phyloP scores from a whole-genome alignment of 1,140 invertebrate species.

The Temnothorax nylanderi region DNA sequence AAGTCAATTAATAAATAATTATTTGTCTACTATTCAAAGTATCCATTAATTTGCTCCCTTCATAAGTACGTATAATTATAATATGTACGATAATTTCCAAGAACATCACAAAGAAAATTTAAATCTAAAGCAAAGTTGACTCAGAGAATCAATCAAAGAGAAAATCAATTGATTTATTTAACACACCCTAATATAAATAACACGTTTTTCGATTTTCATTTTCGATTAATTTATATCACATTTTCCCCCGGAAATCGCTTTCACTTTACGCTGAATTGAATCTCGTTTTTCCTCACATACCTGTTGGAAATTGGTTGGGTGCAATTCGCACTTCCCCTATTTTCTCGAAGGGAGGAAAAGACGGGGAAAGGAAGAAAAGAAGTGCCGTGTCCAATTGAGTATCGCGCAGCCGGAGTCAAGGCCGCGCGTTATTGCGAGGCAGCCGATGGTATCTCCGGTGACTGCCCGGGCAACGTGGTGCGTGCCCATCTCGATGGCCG shows the following conservation, averaged over 20 bases:
- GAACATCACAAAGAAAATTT: not conserved
- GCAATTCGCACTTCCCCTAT: not conserved
- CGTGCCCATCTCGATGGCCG: constrained; percentile 39
- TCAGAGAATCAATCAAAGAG: not conserved
- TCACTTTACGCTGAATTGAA: not conserved
- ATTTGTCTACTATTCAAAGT: not conserved
- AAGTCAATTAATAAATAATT: too few relatives aligned
- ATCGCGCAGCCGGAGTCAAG: constrained; percentile 41
- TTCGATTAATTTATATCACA: not conserved
- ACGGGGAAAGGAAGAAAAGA: not conserved
- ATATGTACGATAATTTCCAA: not conserved
- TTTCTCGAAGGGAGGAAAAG: not conserved
- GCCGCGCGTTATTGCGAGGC: constrained; percentile 50
- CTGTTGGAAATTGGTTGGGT: too few relatives aligned
- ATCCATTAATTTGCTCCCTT: not conserved
- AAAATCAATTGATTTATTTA: not conserved
- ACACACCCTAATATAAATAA: too few relatives aligned
- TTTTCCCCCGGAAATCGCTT: not conserved
- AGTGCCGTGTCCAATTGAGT: not conserved
- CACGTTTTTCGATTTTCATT: too few relatives aligned
- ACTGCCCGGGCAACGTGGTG: constrained; percentile 37
- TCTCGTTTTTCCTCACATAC: too few relatives aligned
- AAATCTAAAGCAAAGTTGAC: not conserved
- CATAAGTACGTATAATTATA: not conserved
- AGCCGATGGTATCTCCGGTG: constrained; percentile 52